phyloP scores from a whole-genome alignment of 2,888 invertebrate genomes.

The Onthophagus sagittarius region DNA sequence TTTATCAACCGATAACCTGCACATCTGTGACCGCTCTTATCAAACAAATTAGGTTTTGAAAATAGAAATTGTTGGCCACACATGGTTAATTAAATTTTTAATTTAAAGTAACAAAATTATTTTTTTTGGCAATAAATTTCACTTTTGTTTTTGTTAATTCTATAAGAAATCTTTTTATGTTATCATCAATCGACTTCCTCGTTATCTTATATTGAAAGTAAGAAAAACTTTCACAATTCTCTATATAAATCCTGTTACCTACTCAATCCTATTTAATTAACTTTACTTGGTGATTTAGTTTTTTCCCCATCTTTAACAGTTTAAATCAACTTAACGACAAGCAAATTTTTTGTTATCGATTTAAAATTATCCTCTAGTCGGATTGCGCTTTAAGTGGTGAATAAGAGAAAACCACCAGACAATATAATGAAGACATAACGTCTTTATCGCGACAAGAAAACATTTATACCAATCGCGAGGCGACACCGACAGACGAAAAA shows the following conservation, averaged over 20 bases:
- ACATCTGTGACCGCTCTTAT: background rate
- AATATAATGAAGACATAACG: background rate
- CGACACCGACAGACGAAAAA: background rate
- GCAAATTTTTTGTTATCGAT: too few species aligned
- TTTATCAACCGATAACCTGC: background rate
- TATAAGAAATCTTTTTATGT: too few species aligned
- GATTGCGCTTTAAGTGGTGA: background rate
- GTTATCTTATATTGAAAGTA: too few species aligned
- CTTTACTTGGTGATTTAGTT: too few species aligned
- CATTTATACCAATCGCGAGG: background rate
- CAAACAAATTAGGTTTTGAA: background rate
- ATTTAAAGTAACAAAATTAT: background rate
- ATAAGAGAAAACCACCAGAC: background rate
- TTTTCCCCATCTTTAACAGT: too few species aligned
- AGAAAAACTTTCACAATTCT: too few species aligned
- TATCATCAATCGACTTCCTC: too few species aligned
- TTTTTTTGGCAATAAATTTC: background rate
- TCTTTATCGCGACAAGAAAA: background rate
- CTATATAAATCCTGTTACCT: too few species aligned
- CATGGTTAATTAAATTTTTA: background rate
- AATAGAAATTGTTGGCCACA: background rate
- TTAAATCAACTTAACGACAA: too few species aligned
- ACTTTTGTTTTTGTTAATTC: background rate
- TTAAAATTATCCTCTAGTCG: too few species aligned
- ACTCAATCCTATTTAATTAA: too few species aligned